phyloP scores from a whole-genome alignment of 2,113 vertebrate genomes.

The Colossoma macropomum region DNA sequence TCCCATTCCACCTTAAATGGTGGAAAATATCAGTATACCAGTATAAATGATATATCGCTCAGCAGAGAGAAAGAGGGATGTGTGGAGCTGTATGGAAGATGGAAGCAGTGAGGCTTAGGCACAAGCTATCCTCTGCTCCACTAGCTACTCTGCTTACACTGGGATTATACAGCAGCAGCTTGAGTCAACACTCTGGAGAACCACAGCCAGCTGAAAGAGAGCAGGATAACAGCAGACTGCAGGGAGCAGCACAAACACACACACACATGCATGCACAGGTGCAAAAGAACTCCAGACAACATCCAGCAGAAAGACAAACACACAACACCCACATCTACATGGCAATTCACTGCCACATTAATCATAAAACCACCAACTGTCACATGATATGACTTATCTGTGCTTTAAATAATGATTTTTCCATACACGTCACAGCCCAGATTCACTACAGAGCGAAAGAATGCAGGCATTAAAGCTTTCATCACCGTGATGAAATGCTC shows the following conservation, averaged over 20 bases:
- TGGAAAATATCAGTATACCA: no score
- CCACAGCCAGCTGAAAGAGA: background rate
- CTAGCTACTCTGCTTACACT: slow-evolving; percentile 26
- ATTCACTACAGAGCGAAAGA: slow-evolving; percentile 24
- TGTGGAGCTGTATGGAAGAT: background rate
- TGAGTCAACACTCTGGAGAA: slow-evolving; percentile 25
- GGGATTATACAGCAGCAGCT: slow-evolving; percentile 30
- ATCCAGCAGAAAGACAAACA: slow-evolving; percentile 30
- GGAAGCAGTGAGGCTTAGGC: background rate
- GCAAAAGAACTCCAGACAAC: background rate
- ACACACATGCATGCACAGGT: background rate
- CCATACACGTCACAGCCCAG: slow-evolving; percentile 4
- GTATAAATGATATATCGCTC: background rate
- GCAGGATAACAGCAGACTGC: background rate
- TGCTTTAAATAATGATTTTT: slow-evolving; percentile 46
- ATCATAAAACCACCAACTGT: slow-evolving; percentile 51
- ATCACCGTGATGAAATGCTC: slow-evolving; percentile 51
- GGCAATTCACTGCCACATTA: slow-evolving; percentile 41
- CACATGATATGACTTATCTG: slow-evolving; percentile 51
- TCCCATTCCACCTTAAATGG: no score
- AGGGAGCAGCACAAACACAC: background rate
- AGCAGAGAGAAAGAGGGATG: background rate
- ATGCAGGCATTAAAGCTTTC: slow-evolving; percentile 44
- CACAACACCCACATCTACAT: slow-evolving; percentile 20
- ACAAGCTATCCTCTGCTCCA: slow-evolving; percentile 7